Evolutionary conservation across 2,888 invertebrate species (phyloP).

Genomic region (Ornithoptera priamus): DNA sequence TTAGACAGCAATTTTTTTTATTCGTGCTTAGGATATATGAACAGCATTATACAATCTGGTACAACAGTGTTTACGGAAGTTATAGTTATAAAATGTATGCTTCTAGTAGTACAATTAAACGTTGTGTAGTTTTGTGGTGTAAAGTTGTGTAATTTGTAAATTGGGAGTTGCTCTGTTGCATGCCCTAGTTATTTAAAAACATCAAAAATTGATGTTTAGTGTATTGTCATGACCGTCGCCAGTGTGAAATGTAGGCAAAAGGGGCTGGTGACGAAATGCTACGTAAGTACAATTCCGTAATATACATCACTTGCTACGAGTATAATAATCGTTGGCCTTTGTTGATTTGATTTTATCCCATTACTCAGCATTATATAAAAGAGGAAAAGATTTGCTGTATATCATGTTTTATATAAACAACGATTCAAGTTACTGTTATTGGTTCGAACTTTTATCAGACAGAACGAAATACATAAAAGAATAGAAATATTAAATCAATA

Average conservation of each 20-base stretch:
- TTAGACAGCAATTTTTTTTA: no score
- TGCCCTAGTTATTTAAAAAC: no score
- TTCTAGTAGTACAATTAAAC: no score
- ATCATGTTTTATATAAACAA: slow-evolving; percentile 16
- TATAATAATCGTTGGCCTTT: background rate
- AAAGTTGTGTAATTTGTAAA: no score
- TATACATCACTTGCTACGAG: background rate
- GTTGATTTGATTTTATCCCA: slow-evolving; percentile 1
- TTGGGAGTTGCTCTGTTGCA: no score
- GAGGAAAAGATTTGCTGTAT: background rate
- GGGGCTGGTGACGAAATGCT: background rate
- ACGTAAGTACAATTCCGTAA: background rate
- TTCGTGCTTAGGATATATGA: no score
- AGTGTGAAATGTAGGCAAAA: no score
- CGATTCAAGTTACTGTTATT: slow-evolving; percentile 2
- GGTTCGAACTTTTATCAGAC: slow-evolving; percentile 3
- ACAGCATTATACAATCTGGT: no score
- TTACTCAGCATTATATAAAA: slow-evolving; percentile 4
- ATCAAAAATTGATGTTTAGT: background rate
- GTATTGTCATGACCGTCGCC: background rate
- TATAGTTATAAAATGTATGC: no score
- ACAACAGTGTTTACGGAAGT: no score
- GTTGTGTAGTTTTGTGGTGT: no score
- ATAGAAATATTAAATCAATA: background rate
- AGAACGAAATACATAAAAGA: background rate